These are phyloP conservation scores for Gerris lacustris DNA, from an alignment of 2,888 invertebrate species.

Conservation along the genomic window DNA sequence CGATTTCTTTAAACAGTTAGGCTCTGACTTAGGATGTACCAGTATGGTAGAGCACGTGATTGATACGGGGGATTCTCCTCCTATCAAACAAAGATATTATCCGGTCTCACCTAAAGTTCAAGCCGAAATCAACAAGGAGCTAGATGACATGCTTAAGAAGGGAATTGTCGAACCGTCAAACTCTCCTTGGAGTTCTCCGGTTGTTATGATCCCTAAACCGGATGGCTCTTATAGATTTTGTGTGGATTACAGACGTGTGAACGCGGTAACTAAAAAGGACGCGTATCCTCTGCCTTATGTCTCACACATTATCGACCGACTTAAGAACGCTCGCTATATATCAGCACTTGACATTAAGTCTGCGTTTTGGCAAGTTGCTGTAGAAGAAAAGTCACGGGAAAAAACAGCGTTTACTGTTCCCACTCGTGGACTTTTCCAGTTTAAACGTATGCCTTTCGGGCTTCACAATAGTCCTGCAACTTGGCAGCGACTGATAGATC, in stretches of 20 bases:
- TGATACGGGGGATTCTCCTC: neutral
- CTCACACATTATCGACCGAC: constrained; percentile 21
- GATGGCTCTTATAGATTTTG: constrained; percentile 26
- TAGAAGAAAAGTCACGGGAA: constrained; percentile 21
- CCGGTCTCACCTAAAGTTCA: neutral
- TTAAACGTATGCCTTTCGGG: too few relatives aligned
- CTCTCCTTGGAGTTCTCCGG: constrained; percentile 30
- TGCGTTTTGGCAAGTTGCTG: constrained; percentile 27
- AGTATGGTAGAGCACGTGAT: neutral
- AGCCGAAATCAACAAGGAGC: neutral
- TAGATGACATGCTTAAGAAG: constrained; percentile 26
- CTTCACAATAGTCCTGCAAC: too few relatives aligned
- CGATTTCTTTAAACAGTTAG: neutral
- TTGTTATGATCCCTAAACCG: constrained; percentile 16
- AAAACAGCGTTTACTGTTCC: constrained; percentile 18
- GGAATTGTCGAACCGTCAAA: constrained; percentile 29
- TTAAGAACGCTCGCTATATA: constrained; percentile 20
- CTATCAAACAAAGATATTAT: neutral
- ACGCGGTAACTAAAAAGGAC: constrained; percentile 24
- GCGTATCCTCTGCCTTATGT: constrained; percentile 28
- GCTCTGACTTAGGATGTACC: neutral
- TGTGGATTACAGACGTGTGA: constrained; percentile 26
- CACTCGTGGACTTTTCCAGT: neutral
- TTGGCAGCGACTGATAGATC: too few relatives aligned
- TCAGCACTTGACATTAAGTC: constrained; percentile 24